Evolutionary conservation across 1,140 invertebrate genomes (phyloP).

Genomic region (Drosophila bocqueti): DNA sequence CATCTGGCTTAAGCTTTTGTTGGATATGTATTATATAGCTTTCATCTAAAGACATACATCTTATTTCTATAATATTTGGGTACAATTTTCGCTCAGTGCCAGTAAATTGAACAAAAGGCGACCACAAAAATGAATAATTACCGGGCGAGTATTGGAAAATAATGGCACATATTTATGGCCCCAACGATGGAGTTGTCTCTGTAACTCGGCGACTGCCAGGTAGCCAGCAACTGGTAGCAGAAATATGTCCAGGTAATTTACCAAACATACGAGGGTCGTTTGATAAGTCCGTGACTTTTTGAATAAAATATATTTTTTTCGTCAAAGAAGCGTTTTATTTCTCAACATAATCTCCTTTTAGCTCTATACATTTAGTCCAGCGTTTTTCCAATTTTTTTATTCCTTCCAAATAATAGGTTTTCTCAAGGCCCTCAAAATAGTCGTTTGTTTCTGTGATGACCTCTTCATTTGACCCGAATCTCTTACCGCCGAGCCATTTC

Average conservation of each 20-base stretch:
- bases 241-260: slow-evolving; percentile 73
- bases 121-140: slow-evolving; percentile 82
- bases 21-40: neutral
- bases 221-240: slow-evolving; percentile 58
- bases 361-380: too few relatives aligned
- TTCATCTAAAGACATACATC: neutral
- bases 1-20: neutral
- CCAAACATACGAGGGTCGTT: too few relatives aligned
- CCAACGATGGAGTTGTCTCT: slow-evolving; percentile 53
- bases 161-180: slow-evolving; percentile 59
- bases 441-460: too few relatives aligned
- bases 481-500: too few relatives aligned
- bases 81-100: neutral
- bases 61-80: neutral
- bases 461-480: too few relatives aligned
- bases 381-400: too few relatives aligned
- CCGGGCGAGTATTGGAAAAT: slow-evolving; percentile 48
- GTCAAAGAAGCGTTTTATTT: too few relatives aligned
- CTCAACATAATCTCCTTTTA: too few relatives aligned
- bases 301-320: too few relatives aligned
- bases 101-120: slow-evolving; percentile 49
- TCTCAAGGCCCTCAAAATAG: too few relatives aligned
- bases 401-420: too few relatives aligned
- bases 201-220: slow-evolving; percentile 13
- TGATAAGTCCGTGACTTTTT: too few relatives aligned